Base-by-base conservation (phyloP, 2,113 vertebrate species). In the Forbesichthys papilliferus region DNA sequence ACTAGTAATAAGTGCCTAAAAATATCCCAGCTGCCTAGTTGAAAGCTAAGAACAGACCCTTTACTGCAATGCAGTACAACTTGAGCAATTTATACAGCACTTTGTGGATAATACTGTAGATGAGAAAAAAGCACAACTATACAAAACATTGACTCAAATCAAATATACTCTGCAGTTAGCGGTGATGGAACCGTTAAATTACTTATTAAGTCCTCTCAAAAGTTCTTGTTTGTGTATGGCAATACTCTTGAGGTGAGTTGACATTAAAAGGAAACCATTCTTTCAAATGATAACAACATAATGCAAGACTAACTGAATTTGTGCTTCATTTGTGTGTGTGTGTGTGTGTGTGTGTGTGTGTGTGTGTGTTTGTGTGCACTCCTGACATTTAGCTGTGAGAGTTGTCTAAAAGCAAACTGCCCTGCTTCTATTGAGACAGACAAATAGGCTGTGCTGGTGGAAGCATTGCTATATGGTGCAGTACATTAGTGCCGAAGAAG, bases 61-160 rank as follows among this genome's bases (percentile, higher is more conserved):
- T 75, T 48, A 55, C 79, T 71, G 71, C 77, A 69, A 58, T 34
- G 70, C 46, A 70, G 77, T 86, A 71, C 82, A 75, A 87, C 77
- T 87, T 84, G 73, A 54, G 72, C 78, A 79, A 75, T 84, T 86
- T 83, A 80, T 85, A 70, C 57, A 68, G 81, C 81, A 73, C 68
- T 86, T 76, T 74, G 69, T 79, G 77, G 75, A 83, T 85, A 84
- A 86, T 83, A 27, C 1, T 27, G 27, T 27, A 84, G 78, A 87
- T 84, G 74, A 82, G 77, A 82, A 82, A 84, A 64, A 68, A 42
- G 72, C 78, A 83, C 36, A 85, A 84, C 83, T 81, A 27, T 27
- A 86, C 87, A 89, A 87, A 89, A 82, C 77, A 77, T 75, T 84
- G 79, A 75, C 76, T 84, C 78, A 70, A 75, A 88, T 80, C 82